These are phyloP conservation scores for Leptobrachium leishanense DNA, from an alignment of 2,113 vertebrate genomes.

Conservation along the genomic window DNA sequence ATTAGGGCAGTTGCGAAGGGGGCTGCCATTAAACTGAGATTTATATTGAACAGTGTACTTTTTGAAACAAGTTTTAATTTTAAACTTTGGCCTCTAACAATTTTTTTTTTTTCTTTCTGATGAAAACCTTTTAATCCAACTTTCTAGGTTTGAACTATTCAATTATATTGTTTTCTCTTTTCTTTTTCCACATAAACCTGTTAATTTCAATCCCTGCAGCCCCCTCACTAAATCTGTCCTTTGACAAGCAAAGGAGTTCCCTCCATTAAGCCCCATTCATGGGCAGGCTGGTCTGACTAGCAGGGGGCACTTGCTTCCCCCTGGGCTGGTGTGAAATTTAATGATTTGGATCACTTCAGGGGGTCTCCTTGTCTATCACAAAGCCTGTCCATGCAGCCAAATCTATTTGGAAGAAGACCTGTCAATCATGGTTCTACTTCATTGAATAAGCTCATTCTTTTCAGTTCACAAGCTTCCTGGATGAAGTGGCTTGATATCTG, in stretches of 20 bases:
- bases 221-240: not conserved
- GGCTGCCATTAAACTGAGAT: too few relatives aligned
- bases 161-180: too few relatives aligned
- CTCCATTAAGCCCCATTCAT: conserved; percentile 1
- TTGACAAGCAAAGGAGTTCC: not conserved
- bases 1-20: too few relatives aligned
- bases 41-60: too few relatives aligned
- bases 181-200: too few relatives aligned
- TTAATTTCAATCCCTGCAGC: not conserved
- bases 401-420: conserved; percentile 1
- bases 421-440: not conserved
- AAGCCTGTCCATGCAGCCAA: not conserved
- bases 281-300: not conserved
- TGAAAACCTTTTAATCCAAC: too few relatives aligned
- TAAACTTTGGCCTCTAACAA: too few relatives aligned
- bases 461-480: not conserved
- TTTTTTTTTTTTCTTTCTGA: too few relatives aligned
- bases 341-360: not conserved
- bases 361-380: not conserved
- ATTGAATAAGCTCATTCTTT: not conserved
- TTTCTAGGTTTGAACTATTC: too few relatives aligned
- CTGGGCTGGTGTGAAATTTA: conserved; percentile 2
- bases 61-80: too few relatives aligned
- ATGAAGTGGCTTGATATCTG: too few relatives aligned
- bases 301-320: not conserved